phyloP scores from a whole-genome alignment of 2,797 vertebrate species.

The Macropodus opercularis region DNA sequence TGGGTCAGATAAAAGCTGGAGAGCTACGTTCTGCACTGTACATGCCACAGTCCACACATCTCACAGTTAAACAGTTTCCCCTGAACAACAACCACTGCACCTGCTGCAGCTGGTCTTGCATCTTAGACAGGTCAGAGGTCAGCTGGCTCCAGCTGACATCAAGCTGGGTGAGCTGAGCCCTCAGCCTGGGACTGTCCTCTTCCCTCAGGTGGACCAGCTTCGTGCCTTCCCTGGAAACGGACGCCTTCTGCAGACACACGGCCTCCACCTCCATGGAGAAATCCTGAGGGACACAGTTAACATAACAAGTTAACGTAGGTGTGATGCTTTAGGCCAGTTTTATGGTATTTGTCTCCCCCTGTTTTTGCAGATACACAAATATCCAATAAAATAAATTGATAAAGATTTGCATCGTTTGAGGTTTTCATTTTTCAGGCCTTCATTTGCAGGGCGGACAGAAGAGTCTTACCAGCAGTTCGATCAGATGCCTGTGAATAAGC shows the following conservation, averaged over 20 bases:
- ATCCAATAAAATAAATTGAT: too few species aligned
- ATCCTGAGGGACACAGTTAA: slow-evolving; percentile 71
- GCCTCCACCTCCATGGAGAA: slow-evolving; percentile 85
- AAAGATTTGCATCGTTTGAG: too few species aligned
- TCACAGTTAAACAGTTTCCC: not conserved
- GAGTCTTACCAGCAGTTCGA: slow-evolving; percentile 85
- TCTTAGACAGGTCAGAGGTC: slow-evolving; percentile 78
- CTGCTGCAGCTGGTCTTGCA: slow-evolving; percentile 87
- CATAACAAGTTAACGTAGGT: not conserved
- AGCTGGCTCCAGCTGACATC: slow-evolving; percentile 86
- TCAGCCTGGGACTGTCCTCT: slow-evolving; percentile 78
- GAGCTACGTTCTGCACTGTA: not conserved
- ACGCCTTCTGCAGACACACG: slow-evolving; percentile 81
- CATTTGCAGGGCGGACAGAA: not conserved
- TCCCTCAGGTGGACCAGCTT: slow-evolving; percentile 85
- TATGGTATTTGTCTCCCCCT: too few species aligned
- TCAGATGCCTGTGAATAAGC: slow-evolving; percentile 76
- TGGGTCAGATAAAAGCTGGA: not conserved
- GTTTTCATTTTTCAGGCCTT: too few species aligned
- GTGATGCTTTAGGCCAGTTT: too few species aligned
- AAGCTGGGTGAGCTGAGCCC: slow-evolving; percentile 79
- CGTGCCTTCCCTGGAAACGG: slow-evolving; percentile 77
- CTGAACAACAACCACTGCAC: slow-evolving; percentile 59
- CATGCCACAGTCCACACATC: not conserved
- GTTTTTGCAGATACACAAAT: too few species aligned